Evolutionary conservation across 1,140 invertebrate species (phyloP), one percentile per base, ranked within the genome.

Genomic region (Saccostrea cuccullata): DNA sequence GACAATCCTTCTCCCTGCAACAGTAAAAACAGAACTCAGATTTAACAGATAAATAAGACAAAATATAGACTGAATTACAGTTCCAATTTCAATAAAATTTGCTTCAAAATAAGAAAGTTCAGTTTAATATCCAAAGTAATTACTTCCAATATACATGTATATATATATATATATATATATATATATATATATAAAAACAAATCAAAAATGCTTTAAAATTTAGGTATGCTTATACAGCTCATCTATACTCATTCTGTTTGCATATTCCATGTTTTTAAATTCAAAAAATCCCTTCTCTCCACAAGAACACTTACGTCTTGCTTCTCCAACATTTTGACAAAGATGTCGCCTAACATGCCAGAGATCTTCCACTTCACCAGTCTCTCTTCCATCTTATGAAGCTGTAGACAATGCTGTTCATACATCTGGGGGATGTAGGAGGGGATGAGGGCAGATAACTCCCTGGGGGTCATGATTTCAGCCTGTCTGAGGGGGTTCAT

Each of bases 391-490:
- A 95, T 92, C 87, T 94, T 92, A 15, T 93, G 90, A 47, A 95
- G 91, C 55, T 95, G 91, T 13, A 91, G 83, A 86, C 94, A 95
- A 91, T 95, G 95, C 84, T 95, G 93, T 87, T 94, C 93, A 88
- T 95, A 94, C 64, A 95, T 90, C 58, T 93, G 90, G 70, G 92
- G 92, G 30, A 95, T 91, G 88, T 94, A 94, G 56, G 93, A 90
- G 8, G 95, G 94, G 89, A 95, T 95, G 60, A 92, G 87, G 36
- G 90, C 92, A 91, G 91, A 92, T 55, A 93, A 90, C 70, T 95
- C 94, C 77, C 92, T 92, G 20, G 87, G 70, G 4, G 91, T 91
- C n/a, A 95, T 90, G 55, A 95, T 91, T 9, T 92, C 93, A 12
- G 89, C 91, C 36, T 91, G 92, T 84, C 93, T 93, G 11, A 95